Percentiles rank a stretch among this genome's conserved stretches.
These are phyloP conservation scores for Fistularia commersonii DNA, from an alignment of 2,797 vertebrate species.

Conservation along the genomic window DNA sequence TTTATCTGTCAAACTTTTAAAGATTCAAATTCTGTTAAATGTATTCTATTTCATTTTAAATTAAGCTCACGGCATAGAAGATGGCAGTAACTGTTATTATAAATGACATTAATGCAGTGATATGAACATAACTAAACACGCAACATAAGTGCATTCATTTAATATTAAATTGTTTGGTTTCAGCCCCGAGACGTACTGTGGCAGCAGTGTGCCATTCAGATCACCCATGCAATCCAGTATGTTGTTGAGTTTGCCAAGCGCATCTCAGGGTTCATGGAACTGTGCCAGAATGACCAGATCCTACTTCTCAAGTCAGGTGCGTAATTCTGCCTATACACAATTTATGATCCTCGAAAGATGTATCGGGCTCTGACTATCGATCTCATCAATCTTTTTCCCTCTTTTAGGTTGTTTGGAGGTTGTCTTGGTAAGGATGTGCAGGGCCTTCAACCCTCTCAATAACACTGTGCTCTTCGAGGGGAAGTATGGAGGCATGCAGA, in stretches of 20 bases:
- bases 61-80: neutral
- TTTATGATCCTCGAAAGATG: neutral
- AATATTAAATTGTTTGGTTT: constrained; percentile 40
- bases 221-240: constrained; percentile 98
- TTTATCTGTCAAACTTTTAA: too few relatives aligned
- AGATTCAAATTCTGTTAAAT: too few relatives aligned
- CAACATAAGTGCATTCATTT: neutral
- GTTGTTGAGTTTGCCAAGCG: constrained; percentile 99
- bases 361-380: neutral
- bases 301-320: constrained; percentile 98
- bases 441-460: constrained; percentile 98
- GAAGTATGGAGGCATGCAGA: constrained; percentile 98
- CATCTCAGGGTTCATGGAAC: constrained; percentile 99
- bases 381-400: neutral
- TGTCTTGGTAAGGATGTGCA: constrained; percentile 98
- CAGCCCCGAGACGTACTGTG: constrained; percentile 94
- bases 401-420: constrained; percentile 94
- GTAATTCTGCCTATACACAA: constrained; percentile 22
- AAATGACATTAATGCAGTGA: neutral
- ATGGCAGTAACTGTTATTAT: neutral
- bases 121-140: neutral
- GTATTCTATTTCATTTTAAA: too few relatives aligned
- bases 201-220: constrained; percentile 99
- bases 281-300: constrained; percentile 99
- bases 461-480: constrained; percentile 99